Evolutionary conservation across 2,113 vertebrate genomes (phyloP).

Genomic region (Oenanthe melanoleuca): DNA sequence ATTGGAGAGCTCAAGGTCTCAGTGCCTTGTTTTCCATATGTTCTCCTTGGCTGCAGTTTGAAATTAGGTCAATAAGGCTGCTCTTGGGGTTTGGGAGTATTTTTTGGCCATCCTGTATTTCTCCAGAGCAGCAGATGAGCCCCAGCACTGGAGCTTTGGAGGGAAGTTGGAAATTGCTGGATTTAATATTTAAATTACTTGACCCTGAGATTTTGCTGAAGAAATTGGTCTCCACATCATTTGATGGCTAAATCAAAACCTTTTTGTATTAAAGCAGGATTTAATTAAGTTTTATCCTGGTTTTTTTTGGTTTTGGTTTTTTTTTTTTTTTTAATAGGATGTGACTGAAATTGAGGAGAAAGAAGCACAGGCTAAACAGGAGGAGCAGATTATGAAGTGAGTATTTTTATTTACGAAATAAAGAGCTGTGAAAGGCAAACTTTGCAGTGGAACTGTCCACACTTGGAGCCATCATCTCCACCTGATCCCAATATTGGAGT

Average conservation of each 20-base stretch:
- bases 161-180: background rate
- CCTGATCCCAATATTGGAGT: accelerated
- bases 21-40: accelerated
- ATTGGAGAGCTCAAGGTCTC: background rate
- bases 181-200: background rate
- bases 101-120: background rate
- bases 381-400: constrained; percentile 91
- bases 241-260: background rate
- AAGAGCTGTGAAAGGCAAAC: background rate
- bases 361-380: constrained; percentile 88
- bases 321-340: constrained; percentile 76
- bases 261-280: background rate
- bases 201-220: background rate
- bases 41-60: background rate
- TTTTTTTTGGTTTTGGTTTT: background rate
- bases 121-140: background rate
- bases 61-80: accelerated
- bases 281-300: background rate
- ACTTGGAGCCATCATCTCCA: background rate
- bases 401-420: background rate
- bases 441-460: background rate
- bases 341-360: constrained; percentile 88
- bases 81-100: background rate
- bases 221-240: background rate
- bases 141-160: background rate